Evolutionary conservation across 2,888 invertebrate genomes (phyloP), one percentile per base, ranked within the genome.

Genomic region (Drosophila bunnanda): DNA sequence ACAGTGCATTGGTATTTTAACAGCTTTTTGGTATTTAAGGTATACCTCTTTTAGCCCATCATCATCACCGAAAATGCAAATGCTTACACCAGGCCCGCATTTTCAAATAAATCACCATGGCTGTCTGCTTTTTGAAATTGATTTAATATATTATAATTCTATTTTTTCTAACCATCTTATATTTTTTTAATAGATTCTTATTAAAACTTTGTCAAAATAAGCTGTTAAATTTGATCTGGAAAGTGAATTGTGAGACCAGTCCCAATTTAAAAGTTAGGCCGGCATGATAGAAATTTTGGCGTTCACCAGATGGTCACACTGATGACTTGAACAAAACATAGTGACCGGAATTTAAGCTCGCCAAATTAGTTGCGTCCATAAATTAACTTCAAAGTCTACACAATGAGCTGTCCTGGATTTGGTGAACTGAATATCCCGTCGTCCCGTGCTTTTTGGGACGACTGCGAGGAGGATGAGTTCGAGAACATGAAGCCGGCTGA

Each of bases 381-480:
- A 48, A 36, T 70, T 73, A 38, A 34, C 13, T 43, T 30, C 62
- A 28, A 25, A 60, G 36, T 8, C 43, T 20, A 20, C 32, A 69
- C 53, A 57, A 92, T 91, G 91, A 79, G 84, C 17, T 91, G 92
- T 72, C 86, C 91, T 25, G 89, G 90, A 55, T 92, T 92, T 78
- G 92, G 92, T 9, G 92, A 92, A 80, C 66, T 92, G 30, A 88
- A 91, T 43, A 91, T 92, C 46, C 92, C 92, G 0, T 89, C 91
- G 0, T 92, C 92, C 3, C 85, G 92, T n/a, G 92, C 92, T 0
- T 92, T 92, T 64, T 92, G 92, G 92, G 92, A 92, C 76, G 92
- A 91, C 41, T 91, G 91, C 32, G 92, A 92, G 20, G 92, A 92
- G 48, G 91, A 91, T 55, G 90, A 87, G n/a, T 71, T 80, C 12